Conservation (phyloP, 2,797 vertebrate species). For the Sandelia bainsii region DNA sequence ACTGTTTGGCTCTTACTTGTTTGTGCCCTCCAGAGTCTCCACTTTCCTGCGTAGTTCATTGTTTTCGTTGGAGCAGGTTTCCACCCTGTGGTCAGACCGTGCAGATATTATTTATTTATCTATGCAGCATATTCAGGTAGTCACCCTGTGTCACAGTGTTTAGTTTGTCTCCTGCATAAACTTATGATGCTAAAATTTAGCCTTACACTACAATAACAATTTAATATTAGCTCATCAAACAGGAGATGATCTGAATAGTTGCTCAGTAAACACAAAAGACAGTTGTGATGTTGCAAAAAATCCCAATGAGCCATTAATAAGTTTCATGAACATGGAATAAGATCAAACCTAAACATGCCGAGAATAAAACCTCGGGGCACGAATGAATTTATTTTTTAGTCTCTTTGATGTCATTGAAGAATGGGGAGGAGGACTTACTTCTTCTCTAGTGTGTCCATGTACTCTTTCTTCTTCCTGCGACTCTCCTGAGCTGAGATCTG, state of each 20-base stretch:
- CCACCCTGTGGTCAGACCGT: constrained; percentile 87
- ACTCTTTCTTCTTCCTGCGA: constrained; percentile 99
- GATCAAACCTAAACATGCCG: not conserved
- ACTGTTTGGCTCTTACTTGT: constrained; percentile 86
- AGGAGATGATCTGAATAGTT: not conserved
- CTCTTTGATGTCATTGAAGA: not conserved
- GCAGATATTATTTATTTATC: too few relatives aligned
- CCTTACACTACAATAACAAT: not conserved
- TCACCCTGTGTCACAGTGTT: not conserved
- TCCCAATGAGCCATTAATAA: not conserved
- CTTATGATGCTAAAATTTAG: not conserved
- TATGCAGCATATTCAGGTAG: too few relatives aligned
- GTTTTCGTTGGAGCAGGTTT: constrained; percentile 97
- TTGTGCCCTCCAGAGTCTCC: constrained; percentile 94
- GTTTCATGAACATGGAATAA: not conserved
- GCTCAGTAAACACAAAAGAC: not conserved
- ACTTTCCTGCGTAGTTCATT: constrained; percentile 95
- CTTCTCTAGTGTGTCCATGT: constrained; percentile 98
- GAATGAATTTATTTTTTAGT: not conserved
- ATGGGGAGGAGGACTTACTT: constrained; percentile 85
- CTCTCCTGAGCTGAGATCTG: constrained; percentile 99
- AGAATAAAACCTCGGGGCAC: not conserved
- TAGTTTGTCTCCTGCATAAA: not conserved
- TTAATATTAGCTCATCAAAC: too few relatives aligned
- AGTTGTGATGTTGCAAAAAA: too few relatives aligned